Percentiles rank a stretch among this genome's conserved stretches.
Conservation (phyloP, 2,113 vertebrate genomes). For the Protobothrops mucrosquamatus region DNA sequence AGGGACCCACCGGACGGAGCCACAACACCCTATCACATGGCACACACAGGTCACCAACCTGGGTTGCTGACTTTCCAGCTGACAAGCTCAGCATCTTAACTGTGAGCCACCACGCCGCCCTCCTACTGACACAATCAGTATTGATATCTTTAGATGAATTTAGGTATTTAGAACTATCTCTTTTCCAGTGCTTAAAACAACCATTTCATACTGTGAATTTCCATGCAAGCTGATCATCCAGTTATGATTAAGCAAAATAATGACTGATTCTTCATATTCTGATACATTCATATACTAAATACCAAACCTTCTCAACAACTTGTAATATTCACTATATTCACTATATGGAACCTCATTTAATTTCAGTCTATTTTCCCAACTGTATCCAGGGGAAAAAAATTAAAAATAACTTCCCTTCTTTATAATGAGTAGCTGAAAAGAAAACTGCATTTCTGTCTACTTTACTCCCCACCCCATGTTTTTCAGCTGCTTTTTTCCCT, state of each 20-base stretch:
- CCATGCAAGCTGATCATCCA: background rate
- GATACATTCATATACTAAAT: constrained; percentile 12
- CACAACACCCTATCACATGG: too few relatives aligned
- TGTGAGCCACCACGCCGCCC: too few relatives aligned
- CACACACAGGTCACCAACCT: too few relatives aligned
- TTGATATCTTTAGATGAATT: background rate
- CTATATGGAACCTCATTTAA: constrained; percentile 36
- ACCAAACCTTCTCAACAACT: background rate
- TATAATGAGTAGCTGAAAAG: constrained; percentile 39
- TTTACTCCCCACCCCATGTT: background rate
- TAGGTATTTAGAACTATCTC: background rate
- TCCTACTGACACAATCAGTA: too few relatives aligned
- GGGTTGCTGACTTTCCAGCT: too few relatives aligned
- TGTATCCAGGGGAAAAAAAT: constrained; percentile 4
- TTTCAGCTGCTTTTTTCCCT: constrained; percentile 19
- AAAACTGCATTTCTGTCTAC: constrained; percentile 37
- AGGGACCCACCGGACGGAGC: too few relatives aligned
- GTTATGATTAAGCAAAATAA: constrained; percentile 29
- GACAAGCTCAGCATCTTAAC: too few relatives aligned
- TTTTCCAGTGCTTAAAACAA: constrained; percentile 8
- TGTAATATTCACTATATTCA: background rate
- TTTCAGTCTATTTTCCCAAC: constrained; percentile 29
- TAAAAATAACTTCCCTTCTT: constrained; percentile 12
- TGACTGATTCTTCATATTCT: background rate
- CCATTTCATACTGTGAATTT: background rate